Evolutionary conservation across 2,888 invertebrate genomes (phyloP), one percentile per base, ranked within the genome.

Genomic region (Brachynemurus nebulosus): DNA sequence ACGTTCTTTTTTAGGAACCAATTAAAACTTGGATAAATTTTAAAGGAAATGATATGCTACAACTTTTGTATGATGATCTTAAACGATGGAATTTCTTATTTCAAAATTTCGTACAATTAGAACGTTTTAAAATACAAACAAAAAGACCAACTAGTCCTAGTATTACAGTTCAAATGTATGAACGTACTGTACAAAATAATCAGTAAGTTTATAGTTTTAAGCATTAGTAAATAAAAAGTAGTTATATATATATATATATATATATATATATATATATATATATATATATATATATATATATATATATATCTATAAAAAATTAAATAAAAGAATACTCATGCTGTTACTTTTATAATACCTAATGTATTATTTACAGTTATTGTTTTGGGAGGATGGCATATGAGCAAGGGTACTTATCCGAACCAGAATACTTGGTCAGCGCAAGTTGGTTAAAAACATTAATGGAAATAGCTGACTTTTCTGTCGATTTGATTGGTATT

Each of bases 361-460:
- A n/a, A n/a, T n/a, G n/a, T n/a, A n/a, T n/a, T n/a, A n/a, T n/a
- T n/a, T n/a, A n/a, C n/a, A 64, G 64, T 27, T 73, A 71, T 57
- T 88, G 86, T 61, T 90, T 90, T 58, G 82, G 92, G 35, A 91
- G 93, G 61, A 76, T 79, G 58, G 80, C 84, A 69, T 69, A 68
- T 55, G 69, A 73, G 42, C 78, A 72, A 52, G 80, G 81, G 1
- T 70, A 73, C 3, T 65, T 93, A 56, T 75, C 79, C 46, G 70
- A 71, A 0, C 80, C 85, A 3, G 89, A 93, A 68, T 81, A 80
- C 59, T 71, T 78, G 11, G 81, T 92, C 2, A 67, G 92, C 25
- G 80, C 86, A 52, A 81, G 88, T 54, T 93, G 91, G 90, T 91
- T 84, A 57, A 68, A 79, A 41, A 91, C 86, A 72, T 79, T 89